Conservation (phyloP, 2,797 vertebrate genomes). For the Danio choprae region DNA sequence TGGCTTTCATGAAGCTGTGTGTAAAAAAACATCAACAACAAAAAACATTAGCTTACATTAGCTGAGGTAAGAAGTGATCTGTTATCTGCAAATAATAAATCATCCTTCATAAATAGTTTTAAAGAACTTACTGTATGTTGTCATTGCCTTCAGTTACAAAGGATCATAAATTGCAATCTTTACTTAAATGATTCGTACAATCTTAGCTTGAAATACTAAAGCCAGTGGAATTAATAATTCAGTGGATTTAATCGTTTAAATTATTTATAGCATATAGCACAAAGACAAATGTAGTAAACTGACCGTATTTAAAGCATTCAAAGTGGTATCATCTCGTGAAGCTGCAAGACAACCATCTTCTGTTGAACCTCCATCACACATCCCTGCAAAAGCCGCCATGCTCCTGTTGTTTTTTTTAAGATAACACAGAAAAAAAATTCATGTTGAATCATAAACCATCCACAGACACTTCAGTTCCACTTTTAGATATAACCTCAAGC, state of each 20-base stretch:
- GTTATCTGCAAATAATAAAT: not conserved
- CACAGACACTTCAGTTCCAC: not conserved
- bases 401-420: constrained; percentile 81
- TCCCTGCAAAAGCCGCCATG: constrained; percentile 99
- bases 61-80: not conserved
- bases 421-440: constrained; percentile 32
- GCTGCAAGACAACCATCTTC: constrained; percentile 97
- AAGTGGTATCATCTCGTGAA: constrained; percentile 96
- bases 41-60: not conserved
- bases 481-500: not conserved
- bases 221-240: not conserved
- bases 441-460: constrained; percentile 19
- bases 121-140: too few species aligned
- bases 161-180: not conserved
- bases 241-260: not conserved
- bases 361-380: constrained; percentile 98
- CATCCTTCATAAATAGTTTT: too few species aligned
- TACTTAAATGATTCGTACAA: not conserved
- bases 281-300: constrained; percentile 46
- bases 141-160: not conserved
- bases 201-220: not conserved
- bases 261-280: not conserved
- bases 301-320: constrained; percentile 97
- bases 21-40: not conserved
- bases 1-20: constrained; percentile 94